Percentiles rank a stretch among this genome's conserved stretches.
These are phyloP conservation scores for Drosophila bocki DNA, from an alignment of 1,140 invertebrate species.

Conservation along the genomic window DNA sequence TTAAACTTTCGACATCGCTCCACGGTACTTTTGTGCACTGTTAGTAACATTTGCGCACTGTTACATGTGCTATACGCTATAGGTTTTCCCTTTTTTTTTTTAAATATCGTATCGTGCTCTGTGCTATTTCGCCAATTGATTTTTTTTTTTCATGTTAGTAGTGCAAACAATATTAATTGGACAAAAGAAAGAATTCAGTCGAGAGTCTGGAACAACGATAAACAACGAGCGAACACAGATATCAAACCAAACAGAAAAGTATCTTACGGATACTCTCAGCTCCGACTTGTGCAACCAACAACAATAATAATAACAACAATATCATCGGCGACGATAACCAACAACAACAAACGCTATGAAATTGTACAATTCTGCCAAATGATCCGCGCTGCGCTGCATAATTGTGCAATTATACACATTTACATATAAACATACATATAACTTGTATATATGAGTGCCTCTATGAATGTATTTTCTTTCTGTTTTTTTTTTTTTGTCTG, in stretches of 20 bases:
- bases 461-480: conserved; percentile 30
- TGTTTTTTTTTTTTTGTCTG: conserved; percentile 41
- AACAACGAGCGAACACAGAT: conserved; percentile 3
- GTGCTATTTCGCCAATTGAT: conserved; percentile 69
- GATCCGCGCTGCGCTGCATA: conserved; percentile 67
- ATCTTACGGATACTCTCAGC: conserved; percentile 15
- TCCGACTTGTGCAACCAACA: conserved; percentile 40
- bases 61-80: background rate
- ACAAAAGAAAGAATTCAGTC: conserved; percentile 1
- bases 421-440: conserved; percentile 26
- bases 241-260: conserved; percentile 16
- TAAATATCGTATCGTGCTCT: conserved; percentile 62
- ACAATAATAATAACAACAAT: conserved; percentile 26
- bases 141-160: conserved; percentile 60
- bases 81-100: background rate
- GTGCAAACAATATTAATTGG: conserved; percentile 43
- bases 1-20: conserved; percentile 6
- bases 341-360: conserved; percentile 49
- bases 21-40: conserved; percentile 7
- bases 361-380: conserved; percentile 51
- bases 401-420: conserved; percentile 74
- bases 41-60: conserved; percentile 6
- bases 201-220: conserved; percentile 24
- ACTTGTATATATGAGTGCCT: conserved; percentile 12
- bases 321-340: conserved; percentile 32